Conservation (phyloP, 2,797 vertebrate genomes). For the Babyrousa celebensis region DNA sequence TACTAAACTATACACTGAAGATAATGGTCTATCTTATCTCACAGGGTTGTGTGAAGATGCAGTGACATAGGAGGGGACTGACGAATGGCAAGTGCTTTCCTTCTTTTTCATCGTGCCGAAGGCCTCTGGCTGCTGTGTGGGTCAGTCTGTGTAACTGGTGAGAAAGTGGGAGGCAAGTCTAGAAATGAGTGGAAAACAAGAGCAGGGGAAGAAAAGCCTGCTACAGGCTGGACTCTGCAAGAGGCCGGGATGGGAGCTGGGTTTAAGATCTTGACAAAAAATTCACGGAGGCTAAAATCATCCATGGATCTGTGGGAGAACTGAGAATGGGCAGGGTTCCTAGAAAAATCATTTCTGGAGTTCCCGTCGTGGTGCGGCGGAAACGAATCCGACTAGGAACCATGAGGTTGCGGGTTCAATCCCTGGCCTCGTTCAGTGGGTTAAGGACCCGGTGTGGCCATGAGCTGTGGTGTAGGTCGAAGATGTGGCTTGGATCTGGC, state of each 20-base stretch:
- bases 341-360: too few relatives aligned
- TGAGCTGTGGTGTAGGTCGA: too few relatives aligned
- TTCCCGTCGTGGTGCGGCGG: too few relatives aligned
- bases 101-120: not conserved
- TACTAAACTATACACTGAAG: not conserved
- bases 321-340: too few relatives aligned
- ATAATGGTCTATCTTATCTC: not conserved
- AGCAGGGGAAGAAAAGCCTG: conserved; percentile 54
- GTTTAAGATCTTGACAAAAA: conserved; percentile 19
- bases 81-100: not conserved
- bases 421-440: too few relatives aligned
- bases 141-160: not conserved
- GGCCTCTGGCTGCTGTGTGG: not conserved
- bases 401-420: too few relatives aligned
- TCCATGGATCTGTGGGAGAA: too few relatives aligned
- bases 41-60: not conserved
- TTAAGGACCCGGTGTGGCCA: too few relatives aligned
- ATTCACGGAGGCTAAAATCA: too few relatives aligned
- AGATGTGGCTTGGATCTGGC: too few relatives aligned
- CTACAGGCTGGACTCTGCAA: not conserved
- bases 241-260: not conserved
- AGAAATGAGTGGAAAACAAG: not conserved
- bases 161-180: not conserved
- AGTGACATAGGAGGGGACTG: not conserved
- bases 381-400: too few relatives aligned